Conservation (phyloP, 2,888 invertebrate genomes). For the Cataglyphis albicans region DNA sequence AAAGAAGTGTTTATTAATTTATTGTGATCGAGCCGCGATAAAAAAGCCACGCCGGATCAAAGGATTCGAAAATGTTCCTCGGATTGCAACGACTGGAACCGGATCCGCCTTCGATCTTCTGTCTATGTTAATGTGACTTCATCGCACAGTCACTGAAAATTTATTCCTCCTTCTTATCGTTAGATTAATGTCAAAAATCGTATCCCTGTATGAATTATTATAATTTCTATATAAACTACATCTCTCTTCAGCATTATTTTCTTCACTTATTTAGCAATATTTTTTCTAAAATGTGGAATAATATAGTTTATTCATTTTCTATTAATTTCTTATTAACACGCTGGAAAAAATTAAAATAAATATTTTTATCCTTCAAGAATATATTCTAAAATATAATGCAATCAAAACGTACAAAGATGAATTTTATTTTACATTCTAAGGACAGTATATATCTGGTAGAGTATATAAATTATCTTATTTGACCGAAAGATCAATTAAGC, state of each 20-base stretch:
- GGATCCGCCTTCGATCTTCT: slow-evolving; percentile 51
- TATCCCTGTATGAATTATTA: slow-evolving; percentile 26
- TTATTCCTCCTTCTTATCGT: slow-evolving; percentile 35
- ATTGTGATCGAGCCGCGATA: slow-evolving; percentile 77
- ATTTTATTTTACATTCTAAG: background rate
- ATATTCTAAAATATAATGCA: background rate
- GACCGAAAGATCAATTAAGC: slow-evolving; percentile 12
- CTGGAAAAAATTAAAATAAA: slow-evolving; percentile 12
- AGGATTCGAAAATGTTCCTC: slow-evolving; percentile 66
- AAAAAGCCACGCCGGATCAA: slow-evolving; percentile 68
- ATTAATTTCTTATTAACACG: background rate
- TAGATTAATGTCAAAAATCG: slow-evolving; percentile 26
- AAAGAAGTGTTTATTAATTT: slow-evolving; percentile 82
- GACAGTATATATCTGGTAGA: background rate
- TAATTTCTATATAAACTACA: background rate
- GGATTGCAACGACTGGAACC: slow-evolving; percentile 44
- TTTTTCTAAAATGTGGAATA: background rate
- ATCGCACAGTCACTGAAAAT: slow-evolving; percentile 58
- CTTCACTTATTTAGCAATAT: background rate
- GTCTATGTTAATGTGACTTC: slow-evolving; percentile 58
- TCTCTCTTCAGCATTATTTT: background rate
- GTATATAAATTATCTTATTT: slow-evolving; percentile 25
- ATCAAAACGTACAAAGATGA: background rate
- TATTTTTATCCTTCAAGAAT: background rate
- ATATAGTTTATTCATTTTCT: background rate